A percentile compares a stretch with the other conserved stretches of the same genome.
phyloP scores from a whole-genome alignment of 1,140 invertebrate genomes.

The Drosophila simulans region DNA sequence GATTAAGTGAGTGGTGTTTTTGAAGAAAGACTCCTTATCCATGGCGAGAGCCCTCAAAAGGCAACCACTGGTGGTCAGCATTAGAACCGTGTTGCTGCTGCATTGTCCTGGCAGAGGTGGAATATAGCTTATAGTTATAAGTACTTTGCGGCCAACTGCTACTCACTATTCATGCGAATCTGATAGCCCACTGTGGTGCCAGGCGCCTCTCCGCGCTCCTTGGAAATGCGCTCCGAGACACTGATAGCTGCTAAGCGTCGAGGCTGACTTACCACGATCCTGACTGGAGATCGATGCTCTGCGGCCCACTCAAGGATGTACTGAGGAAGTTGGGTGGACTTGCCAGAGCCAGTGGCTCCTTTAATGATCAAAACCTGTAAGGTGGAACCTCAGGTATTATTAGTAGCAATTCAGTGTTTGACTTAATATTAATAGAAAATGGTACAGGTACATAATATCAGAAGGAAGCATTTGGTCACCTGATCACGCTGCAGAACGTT shows the following conservation, averaged over 20 bases:
- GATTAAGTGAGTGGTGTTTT: conserved; percentile 92
- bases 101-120: conserved; percentile 52
- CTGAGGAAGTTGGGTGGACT: conserved; percentile 96
- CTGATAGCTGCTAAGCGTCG: conserved; percentile 95
- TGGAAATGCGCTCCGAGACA: conserved; percentile 92
- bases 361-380: conserved; percentile 87
- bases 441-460: too few relatives aligned
- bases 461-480: conserved; percentile 30
- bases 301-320: conserved; percentile 93
- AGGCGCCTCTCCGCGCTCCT: conserved; percentile 94
- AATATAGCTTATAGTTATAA: too few relatives aligned
- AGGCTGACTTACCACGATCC: conserved; percentile 97
- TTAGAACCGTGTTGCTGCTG: conserved; percentile 49
- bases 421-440: too few relatives aligned
- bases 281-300: conserved; percentile 88
- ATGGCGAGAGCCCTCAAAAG: conserved; percentile 69
- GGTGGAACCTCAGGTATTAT: neutral
- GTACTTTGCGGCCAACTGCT: neutral
- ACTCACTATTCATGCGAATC: conserved; percentile 91
- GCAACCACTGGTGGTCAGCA: conserved; percentile 77
- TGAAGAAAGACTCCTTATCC: conserved; percentile 81
- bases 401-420: neutral
- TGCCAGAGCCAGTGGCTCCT: conserved; percentile 94
- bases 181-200: conserved; percentile 97
- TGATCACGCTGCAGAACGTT: conserved; percentile 12